Evolutionary conservation across 2,888 invertebrate genomes (phyloP).

Genomic region (Drosophila gaucha): DNA sequence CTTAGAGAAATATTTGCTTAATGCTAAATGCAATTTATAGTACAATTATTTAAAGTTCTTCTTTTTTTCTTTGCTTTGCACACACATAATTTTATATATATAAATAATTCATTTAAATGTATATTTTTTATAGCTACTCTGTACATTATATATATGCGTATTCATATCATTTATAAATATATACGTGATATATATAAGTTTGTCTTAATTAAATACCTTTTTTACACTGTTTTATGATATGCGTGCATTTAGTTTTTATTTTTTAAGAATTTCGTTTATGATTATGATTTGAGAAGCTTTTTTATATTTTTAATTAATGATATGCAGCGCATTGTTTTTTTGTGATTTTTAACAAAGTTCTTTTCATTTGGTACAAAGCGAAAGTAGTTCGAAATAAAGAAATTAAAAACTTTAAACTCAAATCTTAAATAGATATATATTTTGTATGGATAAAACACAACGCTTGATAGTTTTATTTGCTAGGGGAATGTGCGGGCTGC

Average conservation of each 20-base stretch:
- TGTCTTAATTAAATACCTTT: conserved; percentile 38
- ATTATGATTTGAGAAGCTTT: conserved; percentile 69
- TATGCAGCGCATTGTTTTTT: conserved; percentile 54
- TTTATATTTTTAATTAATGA: conserved; percentile 47
- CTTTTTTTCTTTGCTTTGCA: conserved; percentile 38
- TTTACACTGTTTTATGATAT: conserved; percentile 75
- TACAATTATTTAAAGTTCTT: conserved; percentile 54
- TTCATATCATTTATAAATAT: conserved; percentile 34
- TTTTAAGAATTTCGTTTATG: conserved; percentile 48
- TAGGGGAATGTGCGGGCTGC: conserved; percentile 36
- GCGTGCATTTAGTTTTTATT: conserved; percentile 55
- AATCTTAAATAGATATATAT: conserved; percentile 2
- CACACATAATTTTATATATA: conserved; percentile 18
- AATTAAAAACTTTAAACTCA: conserved; percentile 4
- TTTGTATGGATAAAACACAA: conserved; percentile 17
- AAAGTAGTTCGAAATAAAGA: conserved; percentile 9
- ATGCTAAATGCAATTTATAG: conserved; percentile 71
- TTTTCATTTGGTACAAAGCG: conserved; percentile 38
- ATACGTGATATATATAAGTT: conserved; percentile 24
- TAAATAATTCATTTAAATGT: conserved; percentile 56
- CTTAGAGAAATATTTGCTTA: conserved; percentile 59
- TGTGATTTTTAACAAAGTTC: conserved; percentile 12
- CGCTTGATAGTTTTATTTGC: conserved; percentile 32
- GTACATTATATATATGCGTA: conserved; percentile 50
- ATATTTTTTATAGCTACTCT: conserved; percentile 57